Base-by-base conservation (phyloP, 2,888 invertebrate species). In the Apocheima hispidaria region DNA sequence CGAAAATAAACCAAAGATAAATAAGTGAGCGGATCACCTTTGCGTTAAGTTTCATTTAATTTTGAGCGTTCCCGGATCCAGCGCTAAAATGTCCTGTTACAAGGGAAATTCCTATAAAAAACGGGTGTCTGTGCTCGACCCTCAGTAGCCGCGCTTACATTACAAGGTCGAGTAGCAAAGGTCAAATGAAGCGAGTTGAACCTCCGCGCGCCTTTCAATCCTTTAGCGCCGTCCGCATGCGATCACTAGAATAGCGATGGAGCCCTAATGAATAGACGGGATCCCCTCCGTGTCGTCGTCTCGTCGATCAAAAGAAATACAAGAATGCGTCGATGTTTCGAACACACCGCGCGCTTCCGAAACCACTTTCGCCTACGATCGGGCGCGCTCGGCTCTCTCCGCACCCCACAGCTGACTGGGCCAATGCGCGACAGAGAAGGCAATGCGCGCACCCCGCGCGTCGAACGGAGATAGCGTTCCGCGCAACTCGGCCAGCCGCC, bases 331-430 rank as follows among this genome's bases (percentile, higher is more conserved):
- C 75, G 74, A 72, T 73, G 75, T 74, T 74, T 73, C 74, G 71
- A 70, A 72, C 70, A 69, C 74, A 73, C 81, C 77, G 77, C 76
- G 81, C 81, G 83, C 77, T 84, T 83, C 87, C 87, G 84, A 88
- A 84, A 85, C 79, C 83, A 89, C 91, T 90, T 91, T 92, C 90
- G 90, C 87, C 84, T 77, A 72, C 82, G 73, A 71, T 91, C 93
- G 92, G 86, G 66, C 63, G 38, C 53, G 63, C 65, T 90, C 93
- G 93, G 84, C 74, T 63, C 66, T 75, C 77, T 77, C 84, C 90
- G 92, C 81, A 77, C 84, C 82, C 86, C 82, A 90, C 93, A 93
- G 93, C 93, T 93, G 93, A 92, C 90, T 83, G 83, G 74, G 74
- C 73, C 77, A 78, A 77, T 46, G 86, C 55, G 75, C 65, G 83